Evolutionary conservation across 2,888 invertebrate species (phyloP).

Genomic region (Lasioglossum morio): DNA sequence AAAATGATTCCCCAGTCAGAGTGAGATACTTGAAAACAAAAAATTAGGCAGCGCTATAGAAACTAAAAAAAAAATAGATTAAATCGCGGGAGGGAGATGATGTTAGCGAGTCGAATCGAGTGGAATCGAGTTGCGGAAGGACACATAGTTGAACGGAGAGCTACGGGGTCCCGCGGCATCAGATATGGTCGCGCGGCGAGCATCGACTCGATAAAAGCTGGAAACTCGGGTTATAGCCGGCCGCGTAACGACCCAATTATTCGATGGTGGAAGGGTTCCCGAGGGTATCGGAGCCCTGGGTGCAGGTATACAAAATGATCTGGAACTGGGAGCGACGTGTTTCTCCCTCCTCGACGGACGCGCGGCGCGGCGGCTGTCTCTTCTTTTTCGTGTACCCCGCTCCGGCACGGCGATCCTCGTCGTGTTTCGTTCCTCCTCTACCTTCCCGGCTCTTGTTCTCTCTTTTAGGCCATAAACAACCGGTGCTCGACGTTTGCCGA

Average conservation of each 20-base stretch:
- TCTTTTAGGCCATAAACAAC: conserved; percentile 75
- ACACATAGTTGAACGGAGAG: background rate
- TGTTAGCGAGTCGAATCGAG: background rate
- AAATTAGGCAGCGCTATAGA: background rate
- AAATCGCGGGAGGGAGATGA: background rate
- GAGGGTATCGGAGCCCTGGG: conserved; percentile 24
- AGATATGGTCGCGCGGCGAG: background rate
- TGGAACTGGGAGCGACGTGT: conserved; percentile 50
- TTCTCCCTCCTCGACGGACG: conserved; percentile 33
- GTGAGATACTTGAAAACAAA: background rate
- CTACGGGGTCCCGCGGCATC: background rate
- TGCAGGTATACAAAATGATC: conserved; percentile 51
- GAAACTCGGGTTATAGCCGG: background rate
- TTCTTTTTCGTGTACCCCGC: conserved; percentile 52
- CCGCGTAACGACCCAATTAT: conserved; percentile 11
- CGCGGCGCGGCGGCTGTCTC: conserved; percentile 32
- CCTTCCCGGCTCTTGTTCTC: conserved; percentile 39
- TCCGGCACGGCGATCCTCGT: conserved; percentile 23
- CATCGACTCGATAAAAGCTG: background rate
- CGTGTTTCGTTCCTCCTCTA: conserved; percentile 35
- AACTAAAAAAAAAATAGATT: background rate
- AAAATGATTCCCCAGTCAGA: background rate
- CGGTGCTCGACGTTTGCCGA: conserved; percentile 74
- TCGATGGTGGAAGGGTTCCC: conserved; percentile 14
- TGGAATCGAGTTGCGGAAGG: background rate